These are phyloP conservation scores for Aphelenchoides fujianensis DNA, from an alignment of 1,140 invertebrate genomes.

Conservation along the genomic window DNA sequence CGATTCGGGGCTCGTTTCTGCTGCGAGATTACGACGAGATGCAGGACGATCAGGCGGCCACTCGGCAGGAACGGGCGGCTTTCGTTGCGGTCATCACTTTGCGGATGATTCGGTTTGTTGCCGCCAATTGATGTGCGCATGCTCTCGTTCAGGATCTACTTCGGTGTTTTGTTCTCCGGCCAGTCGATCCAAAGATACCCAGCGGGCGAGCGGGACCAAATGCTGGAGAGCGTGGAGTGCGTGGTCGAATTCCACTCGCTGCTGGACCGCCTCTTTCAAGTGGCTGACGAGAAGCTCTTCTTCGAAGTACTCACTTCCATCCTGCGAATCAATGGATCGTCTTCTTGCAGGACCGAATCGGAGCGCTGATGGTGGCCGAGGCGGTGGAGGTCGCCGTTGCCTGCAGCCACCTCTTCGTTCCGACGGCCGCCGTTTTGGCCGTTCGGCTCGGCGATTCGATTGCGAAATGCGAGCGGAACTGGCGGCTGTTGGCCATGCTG, in stretches of 20 bases:
- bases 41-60: conserved; percentile 22
- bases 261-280: conserved; percentile 33
- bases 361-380: conserved; percentile 34
- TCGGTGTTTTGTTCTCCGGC: conserved; percentile 32
- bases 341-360: conserved; percentile 35
- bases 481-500: conserved; percentile 41
- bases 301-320: conserved; percentile 27
- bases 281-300: conserved; percentile 39
- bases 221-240: conserved; percentile 1
- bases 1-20: conserved; percentile 73
- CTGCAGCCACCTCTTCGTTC: conserved; percentile 36
- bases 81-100: conserved; percentile 45
- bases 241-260: conserved; percentile 26
- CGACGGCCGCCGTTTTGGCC: conserved; percentile 26
- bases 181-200: neutral
- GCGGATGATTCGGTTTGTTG: conserved; percentile 37
- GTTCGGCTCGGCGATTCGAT: conserved; percentile 24
- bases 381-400: conserved; percentile 36
- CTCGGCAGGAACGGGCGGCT: conserved; percentile 43
- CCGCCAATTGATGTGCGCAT: conserved; percentile 7
- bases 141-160: conserved; percentile 41
- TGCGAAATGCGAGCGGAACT: conserved; percentile 25
- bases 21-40: conserved; percentile 26
- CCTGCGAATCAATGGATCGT: conserved; percentile 15
- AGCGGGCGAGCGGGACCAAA: neutral